Conservation (phyloP, 1,140 invertebrate genomes). For the Bombyx mori region ASM3026992v2 NC_085110.1:9682501-9683000, state of each 20-base stretch:
- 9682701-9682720: constrained; percentile 77
- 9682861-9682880: constrained; percentile 75
- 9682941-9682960: constrained; percentile 80
- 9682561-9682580: too few relatives aligned
- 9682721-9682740: constrained; percentile 85
- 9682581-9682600: too few relatives aligned
- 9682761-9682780: constrained; percentile 78
- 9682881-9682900: constrained; percentile 79
- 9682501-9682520: too few relatives aligned
- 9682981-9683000: constrained; percentile 81
- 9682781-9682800: constrained; percentile 76
- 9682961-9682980: constrained; percentile 80
- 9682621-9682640: too few relatives aligned
- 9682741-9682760: constrained; percentile 82
- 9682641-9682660: too few relatives aligned
- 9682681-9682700: constrained; percentile 36
- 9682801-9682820: constrained; percentile 78
- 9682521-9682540: too few relatives aligned
- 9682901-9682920: constrained; percentile 79
- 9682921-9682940: constrained; percentile 79
- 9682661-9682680: too few relatives aligned
- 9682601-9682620: too few relatives aligned
- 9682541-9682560: too few relatives aligned
- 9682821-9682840: constrained; percentile 82
- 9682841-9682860: constrained; percentile 73